Evolutionary conservation across 2,113 vertebrate genomes (phyloP).

Genomic region (Mustelus asterias): DNA sequence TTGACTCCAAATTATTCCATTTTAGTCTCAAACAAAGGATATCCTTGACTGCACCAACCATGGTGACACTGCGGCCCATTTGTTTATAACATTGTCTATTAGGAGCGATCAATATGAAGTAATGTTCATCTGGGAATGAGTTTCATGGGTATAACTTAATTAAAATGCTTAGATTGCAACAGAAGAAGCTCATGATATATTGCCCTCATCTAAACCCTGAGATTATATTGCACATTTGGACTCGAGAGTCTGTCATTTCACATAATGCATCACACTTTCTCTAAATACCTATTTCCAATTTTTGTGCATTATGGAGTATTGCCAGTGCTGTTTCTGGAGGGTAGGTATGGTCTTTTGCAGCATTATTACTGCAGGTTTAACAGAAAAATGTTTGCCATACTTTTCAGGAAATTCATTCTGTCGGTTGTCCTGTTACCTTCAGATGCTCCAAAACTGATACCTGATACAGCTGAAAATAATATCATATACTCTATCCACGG

Average conservation of each 20-base stretch:
- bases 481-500: background rate
- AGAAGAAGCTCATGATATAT: background rate
- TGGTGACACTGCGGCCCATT: background rate
- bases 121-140: background rate
- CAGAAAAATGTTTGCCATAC: background rate
- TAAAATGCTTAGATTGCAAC: background rate
- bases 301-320: background rate
- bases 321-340: background rate
- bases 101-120: background rate
- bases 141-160: background rate
- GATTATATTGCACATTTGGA: background rate
- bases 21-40: background rate
- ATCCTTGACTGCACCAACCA: background rate
- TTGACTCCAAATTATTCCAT: background rate
- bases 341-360: background rate
- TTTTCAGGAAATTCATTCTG: background rate
- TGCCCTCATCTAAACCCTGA: background rate
- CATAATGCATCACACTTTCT: background rate
- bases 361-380: background rate
- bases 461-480: background rate
- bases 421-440: background rate
- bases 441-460: background rate
- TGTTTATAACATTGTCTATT: background rate
- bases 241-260: background rate
- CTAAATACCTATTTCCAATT: conserved; percentile 12